A percentile compares a stretch with the other conserved stretches of the same genome.
Conservation (phyloP, 2,113 vertebrate species). For the Rhagologus leucostigma region DNA sequence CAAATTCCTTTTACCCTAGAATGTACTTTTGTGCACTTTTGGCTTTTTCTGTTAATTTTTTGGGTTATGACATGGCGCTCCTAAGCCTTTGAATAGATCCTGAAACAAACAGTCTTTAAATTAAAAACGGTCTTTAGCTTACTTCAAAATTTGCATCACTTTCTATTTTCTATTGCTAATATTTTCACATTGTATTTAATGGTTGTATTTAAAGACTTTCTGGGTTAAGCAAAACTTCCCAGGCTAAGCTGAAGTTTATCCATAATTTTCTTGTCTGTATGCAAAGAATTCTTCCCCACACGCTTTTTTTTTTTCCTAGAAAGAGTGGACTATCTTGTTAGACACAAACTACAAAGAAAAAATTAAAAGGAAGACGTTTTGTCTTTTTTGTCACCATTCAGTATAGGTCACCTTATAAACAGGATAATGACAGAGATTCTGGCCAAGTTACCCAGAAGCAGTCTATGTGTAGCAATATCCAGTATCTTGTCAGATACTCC, state of each 20-base stretch:
- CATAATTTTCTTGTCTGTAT: neutral
- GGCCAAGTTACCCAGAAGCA: neutral
- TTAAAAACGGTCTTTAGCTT: neutral
- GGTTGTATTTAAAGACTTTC: neutral
- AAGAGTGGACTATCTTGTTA: neutral
- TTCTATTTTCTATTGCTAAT: neutral
- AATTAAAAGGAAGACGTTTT: neutral
- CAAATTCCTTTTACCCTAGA: neutral
- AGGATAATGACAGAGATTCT: neutral
- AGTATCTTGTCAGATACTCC: neutral
- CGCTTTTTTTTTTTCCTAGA: neutral
- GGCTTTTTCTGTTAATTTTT: neutral
- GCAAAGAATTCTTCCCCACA: neutral
- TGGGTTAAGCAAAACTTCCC: neutral
- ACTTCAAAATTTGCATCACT: neutral
- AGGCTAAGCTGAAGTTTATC: neutral
- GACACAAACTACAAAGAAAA: neutral
- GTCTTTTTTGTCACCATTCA: neutral
- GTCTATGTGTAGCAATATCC: neutral
- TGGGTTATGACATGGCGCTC: accelerated
- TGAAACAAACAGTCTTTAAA: neutral
- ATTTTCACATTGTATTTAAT: neutral
- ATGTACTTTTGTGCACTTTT: neutral
- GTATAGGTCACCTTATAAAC: neutral
- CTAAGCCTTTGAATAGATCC: neutral